Percentiles rank a stretch among this genome's conserved stretches.
Conservation (phyloP, 2,797 vertebrate species). For the Gambusia yucatana region DNA sequence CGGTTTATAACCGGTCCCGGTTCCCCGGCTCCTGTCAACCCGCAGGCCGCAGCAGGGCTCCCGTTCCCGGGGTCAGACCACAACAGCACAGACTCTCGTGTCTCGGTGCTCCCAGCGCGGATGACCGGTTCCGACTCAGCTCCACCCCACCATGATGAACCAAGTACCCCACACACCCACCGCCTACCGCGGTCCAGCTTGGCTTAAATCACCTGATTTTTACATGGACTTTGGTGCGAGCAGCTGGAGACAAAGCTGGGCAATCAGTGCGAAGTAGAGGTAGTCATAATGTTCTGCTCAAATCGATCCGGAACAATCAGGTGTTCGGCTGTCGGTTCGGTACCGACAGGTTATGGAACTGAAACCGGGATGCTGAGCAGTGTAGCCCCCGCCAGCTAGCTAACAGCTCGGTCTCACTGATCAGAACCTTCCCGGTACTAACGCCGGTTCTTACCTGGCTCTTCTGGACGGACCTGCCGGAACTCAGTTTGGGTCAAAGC, state of each 20-base stretch:
- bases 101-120: neutral
- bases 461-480: neutral
- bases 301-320: too few relatives aligned
- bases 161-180: too few relatives aligned
- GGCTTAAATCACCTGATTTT: neutral
- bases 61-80: neutral
- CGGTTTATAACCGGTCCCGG: too few relatives aligned
- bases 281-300: too few relatives aligned
- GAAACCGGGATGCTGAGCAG: constrained; percentile 15
- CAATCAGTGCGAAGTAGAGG: neutral
- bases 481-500: neutral
- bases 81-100: neutral
- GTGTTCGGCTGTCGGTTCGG: neutral
- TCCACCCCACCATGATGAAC: neutral
- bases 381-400: constrained; percentile 50
- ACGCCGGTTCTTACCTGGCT: constrained; percentile 8
- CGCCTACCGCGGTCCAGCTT: neutral
- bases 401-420: constrained; percentile 20
- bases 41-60: constrained; percentile 9
- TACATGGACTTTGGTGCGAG: neutral
- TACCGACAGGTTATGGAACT: constrained; percentile 20
- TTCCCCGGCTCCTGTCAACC: neutral
- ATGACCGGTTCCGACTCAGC: neutral
- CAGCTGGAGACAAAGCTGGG: neutral
- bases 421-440: neutral